Evolutionary conservation across 2,888 invertebrate genomes (phyloP).

Genomic region (Bruchidius siliquastri): DNA sequence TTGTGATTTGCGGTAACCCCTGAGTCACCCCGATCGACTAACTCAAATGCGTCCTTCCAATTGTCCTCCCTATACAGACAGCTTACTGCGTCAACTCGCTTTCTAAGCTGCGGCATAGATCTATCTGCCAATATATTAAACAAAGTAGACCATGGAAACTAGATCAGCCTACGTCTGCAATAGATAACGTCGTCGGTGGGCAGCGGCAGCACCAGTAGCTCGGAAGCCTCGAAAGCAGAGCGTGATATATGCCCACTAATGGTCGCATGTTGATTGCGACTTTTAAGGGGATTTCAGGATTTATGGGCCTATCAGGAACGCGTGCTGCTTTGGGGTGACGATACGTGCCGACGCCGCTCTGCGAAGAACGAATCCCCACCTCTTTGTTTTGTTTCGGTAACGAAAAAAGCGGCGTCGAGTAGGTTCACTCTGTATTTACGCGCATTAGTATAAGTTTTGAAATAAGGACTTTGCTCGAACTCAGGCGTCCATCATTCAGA

Average conservation of each 20-base stretch:
- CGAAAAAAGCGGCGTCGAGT: too few relatives aligned
- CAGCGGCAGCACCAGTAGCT: not conserved
- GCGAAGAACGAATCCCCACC: not conserved
- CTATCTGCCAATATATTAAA: not conserved
- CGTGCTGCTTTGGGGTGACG: not conserved
- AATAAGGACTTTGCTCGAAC: too few relatives aligned
- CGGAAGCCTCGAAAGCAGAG: constrained; percentile 4
- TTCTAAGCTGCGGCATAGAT: not conserved
- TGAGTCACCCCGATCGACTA: too few relatives aligned
- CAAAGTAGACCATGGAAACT: not conserved
- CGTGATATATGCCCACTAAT: constrained; percentile 45
- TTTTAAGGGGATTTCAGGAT: constrained; percentile 42
- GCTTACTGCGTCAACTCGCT: not conserved
- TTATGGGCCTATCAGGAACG: constrained; percentile 27
- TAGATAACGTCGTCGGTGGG: not conserved
- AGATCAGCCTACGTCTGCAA: not conserved
- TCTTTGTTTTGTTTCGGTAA: not conserved
- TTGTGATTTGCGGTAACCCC: too few relatives aligned
- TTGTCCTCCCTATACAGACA: not conserved
- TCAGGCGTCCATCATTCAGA: too few relatives aligned
- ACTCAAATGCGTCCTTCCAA: too few relatives aligned
- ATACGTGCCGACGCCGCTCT: not conserved
- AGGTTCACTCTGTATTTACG: too few relatives aligned
- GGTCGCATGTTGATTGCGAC: constrained; percentile 46
- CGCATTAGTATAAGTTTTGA: too few relatives aligned